Percentiles rank a stretch among this genome's conserved stretches.
Evolutionary conservation across 2,797 vertebrate genomes (phyloP).

Genomic region (Sebastes steindachneri): DNA sequence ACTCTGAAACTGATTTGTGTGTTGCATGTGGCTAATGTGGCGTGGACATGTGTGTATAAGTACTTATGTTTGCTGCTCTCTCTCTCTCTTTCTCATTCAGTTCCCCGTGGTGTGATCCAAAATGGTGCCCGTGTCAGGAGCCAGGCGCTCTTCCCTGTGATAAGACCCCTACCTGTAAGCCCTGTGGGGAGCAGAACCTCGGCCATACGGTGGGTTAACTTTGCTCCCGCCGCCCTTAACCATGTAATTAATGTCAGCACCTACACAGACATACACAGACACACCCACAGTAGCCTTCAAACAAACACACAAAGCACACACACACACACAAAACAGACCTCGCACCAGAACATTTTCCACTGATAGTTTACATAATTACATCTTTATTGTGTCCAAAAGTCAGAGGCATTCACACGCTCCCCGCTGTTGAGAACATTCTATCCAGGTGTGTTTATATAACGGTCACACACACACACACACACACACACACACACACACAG

Average conservation of each 20-base stretch:
- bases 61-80: constrained; percentile 15
- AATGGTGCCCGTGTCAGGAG: constrained; percentile 92
- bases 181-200: constrained; percentile 92
- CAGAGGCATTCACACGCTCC: constrained; percentile 34
- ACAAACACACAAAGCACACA: not conserved
- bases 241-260: constrained; percentile 5
- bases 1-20: constrained; percentile 80
- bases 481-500: constrained; percentile 15
- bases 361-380: constrained; percentile 61
- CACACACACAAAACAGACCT: constrained; percentile 4
- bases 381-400: constrained; percentile 54
- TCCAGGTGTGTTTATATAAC: constrained; percentile 74
- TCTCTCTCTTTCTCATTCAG: constrained; percentile 64
- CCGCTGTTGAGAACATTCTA: constrained; percentile 35
- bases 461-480: constrained; percentile 9
- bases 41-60: not conserved
- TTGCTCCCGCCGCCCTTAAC: constrained; percentile 32
- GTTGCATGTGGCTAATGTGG: not conserved
- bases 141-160: constrained; percentile 93
- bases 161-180: constrained; percentile 93
- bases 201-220: constrained; percentile 87
- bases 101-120: constrained; percentile 94
- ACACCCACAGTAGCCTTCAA: constrained; percentile 4
- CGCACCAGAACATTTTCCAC: constrained; percentile 37
- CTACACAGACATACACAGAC: constrained; percentile 4